phyloP scores from a whole-genome alignment of 2,888 invertebrate species.

The Ochropleura leucogaster region DNA sequence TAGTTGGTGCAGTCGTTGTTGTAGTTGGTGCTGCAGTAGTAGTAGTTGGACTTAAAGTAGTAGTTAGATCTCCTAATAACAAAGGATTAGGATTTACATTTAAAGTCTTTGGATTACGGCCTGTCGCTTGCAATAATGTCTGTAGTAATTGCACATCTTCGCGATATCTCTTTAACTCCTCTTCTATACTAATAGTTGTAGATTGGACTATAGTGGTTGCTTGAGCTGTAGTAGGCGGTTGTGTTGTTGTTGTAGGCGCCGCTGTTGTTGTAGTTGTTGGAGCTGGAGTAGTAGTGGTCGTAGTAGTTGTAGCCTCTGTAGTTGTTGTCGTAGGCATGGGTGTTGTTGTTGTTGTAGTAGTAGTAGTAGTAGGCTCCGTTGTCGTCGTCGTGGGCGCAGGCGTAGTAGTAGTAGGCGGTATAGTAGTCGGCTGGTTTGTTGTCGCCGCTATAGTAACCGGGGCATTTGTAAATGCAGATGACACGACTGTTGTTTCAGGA shows the following conservation, averaged over 20 bases:
- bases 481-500: conserved; percentile 62
- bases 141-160: conserved; percentile 78
- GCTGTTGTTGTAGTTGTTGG: conserved; percentile 62
- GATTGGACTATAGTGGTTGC: conserved; percentile 64
- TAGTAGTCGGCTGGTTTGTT: conserved; percentile 66
- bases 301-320: conserved; percentile 65
- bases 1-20: conserved; percentile 64
- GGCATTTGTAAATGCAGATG: conserved; percentile 65
- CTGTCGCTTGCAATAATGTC: conserved; percentile 77
- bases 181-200: conserved; percentile 73
- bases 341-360: conserved; percentile 62
- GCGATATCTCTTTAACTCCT: conserved; percentile 78
- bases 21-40: conserved; percentile 65
- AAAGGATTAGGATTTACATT: conserved; percentile 70
- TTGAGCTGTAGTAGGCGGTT: conserved; percentile 65
- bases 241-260: conserved; percentile 64
- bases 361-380: conserved; percentile 56
- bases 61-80: conserved; percentile 62
- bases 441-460: conserved; percentile 68
- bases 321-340: conserved; percentile 46
- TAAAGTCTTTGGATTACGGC: conserved; percentile 83
- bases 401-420: conserved; percentile 64
- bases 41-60: conserved; percentile 67
- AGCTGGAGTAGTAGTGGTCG: conserved; percentile 66
- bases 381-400: conserved; percentile 64